A percentile compares a stretch with the other conserved stretches of the same genome.
These are phyloP conservation scores for Harpalus rufipes DNA, from an alignment of 2,888 invertebrate species.

Conservation along the genomic window DNA sequence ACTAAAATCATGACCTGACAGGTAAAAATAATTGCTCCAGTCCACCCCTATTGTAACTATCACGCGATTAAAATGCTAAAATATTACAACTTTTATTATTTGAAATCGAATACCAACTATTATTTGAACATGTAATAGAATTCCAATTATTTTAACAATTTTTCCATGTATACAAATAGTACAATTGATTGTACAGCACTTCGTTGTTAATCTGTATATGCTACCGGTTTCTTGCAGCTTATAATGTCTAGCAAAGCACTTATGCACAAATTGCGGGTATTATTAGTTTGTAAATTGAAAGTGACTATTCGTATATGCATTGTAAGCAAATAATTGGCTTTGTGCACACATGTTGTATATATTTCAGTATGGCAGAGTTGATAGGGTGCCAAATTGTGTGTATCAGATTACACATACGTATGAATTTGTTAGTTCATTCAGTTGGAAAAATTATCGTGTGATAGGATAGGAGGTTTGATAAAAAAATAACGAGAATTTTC, in stretches of 20 bases:
- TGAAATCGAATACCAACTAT: too few species aligned
- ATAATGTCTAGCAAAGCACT: neutral
- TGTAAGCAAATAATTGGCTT: neutral
- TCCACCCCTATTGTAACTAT: too few species aligned
- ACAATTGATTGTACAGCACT: neutral
- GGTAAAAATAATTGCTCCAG: too few species aligned
- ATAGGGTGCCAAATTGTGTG: neutral
- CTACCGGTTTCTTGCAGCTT: neutral
- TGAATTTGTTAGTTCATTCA: neutral
- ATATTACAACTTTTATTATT: too few species aligned
- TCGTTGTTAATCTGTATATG: neutral
- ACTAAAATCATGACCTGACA: too few species aligned
- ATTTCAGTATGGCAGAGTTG: neutral
- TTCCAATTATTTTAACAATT: too few species aligned
- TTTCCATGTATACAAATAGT: too few species aligned
- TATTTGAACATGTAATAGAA: too few species aligned
- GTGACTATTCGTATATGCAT: neutral
- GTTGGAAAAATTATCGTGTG: neutral
- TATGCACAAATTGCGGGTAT: neutral
- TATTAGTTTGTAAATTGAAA: neutral
- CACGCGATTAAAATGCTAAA: too few species aligned
- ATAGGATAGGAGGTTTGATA: neutral
- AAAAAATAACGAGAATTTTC: too few species aligned
- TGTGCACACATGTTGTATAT: neutral
- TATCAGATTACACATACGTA: neutral